Evolutionary conservation across 2,113 vertebrate species (phyloP).

Genomic region (Ailuropoda melanoleuca): DNA sequence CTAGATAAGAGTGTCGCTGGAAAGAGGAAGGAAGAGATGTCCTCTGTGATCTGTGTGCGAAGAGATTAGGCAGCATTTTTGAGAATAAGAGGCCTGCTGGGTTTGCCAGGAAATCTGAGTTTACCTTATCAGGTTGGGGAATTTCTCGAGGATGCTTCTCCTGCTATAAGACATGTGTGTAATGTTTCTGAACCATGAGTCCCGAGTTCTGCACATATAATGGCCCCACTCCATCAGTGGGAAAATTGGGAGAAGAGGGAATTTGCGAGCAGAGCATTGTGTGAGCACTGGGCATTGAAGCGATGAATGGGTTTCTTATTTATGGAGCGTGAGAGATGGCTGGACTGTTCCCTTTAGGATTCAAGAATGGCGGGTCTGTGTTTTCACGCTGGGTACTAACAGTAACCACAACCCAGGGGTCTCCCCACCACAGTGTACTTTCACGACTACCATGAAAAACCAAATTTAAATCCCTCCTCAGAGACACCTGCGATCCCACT

Average conservation of each 20-base stretch:
- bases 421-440: fast-evolving
- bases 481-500: fast-evolving
- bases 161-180: fast-evolving
- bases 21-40: neutral
- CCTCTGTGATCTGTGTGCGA: neutral
- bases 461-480: neutral
- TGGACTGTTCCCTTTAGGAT: neutral
- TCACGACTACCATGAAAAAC: no score
- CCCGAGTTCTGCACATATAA: fast-evolving
- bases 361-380: no score
- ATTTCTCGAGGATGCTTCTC: neutral
- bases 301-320: no score
- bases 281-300: neutral
- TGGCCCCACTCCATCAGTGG: fast-evolving
- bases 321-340: neutral
- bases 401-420: fast-evolving
- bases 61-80: neutral
- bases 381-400: neutral
- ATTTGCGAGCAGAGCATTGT: no score
- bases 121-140: fast-evolving
- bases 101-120: neutral
- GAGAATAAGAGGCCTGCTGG: neutral
- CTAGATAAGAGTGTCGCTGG: fast-evolving
- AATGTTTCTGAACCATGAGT: neutral
- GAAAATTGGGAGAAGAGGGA: neutral